Conservation (phyloP, 2,797 vertebrate species). For the Malurus leucopterus region DNA sequence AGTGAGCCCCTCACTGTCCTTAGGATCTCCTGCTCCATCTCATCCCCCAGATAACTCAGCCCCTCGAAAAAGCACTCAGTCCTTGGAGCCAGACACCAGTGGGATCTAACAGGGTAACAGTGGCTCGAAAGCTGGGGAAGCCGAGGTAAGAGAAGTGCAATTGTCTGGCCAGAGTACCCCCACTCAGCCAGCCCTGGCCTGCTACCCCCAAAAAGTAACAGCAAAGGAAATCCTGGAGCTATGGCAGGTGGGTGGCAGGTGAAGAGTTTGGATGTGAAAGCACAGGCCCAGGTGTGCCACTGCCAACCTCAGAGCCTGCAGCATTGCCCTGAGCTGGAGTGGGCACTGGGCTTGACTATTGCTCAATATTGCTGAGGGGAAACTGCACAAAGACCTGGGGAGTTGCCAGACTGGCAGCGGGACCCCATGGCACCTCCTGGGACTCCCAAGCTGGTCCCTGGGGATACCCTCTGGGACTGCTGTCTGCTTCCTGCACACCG, state of each 20-base stretch:
- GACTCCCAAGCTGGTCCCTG: background rate
- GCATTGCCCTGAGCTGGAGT: fast-evolving
- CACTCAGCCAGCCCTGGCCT: background rate
- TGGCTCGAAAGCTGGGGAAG: background rate
- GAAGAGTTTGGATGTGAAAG: background rate
- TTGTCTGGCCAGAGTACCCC: background rate
- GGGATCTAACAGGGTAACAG: background rate
- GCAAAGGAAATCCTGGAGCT: background rate
- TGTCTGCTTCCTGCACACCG: background rate
- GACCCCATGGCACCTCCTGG: background rate
- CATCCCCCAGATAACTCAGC: fast-evolving
- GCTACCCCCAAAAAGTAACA: background rate
- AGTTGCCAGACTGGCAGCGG: fast-evolving
- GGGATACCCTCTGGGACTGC: fast-evolving
- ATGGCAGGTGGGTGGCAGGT: background rate
- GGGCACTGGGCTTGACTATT: background rate
- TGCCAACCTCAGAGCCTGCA: background rate
- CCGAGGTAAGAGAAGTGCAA: fast-evolving
- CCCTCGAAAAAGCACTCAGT: background rate
- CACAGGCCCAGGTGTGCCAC: background rate
- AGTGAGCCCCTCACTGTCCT: fast-evolving
- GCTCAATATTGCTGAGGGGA: background rate
- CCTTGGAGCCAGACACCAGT: background rate
- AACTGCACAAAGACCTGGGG: background rate
- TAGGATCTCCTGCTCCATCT: background rate